Percentiles rank a stretch among this genome's conserved stretches.
phyloP scores from a whole-genome alignment of 2,888 invertebrate species.

The Mythimna vitellina region DNA sequence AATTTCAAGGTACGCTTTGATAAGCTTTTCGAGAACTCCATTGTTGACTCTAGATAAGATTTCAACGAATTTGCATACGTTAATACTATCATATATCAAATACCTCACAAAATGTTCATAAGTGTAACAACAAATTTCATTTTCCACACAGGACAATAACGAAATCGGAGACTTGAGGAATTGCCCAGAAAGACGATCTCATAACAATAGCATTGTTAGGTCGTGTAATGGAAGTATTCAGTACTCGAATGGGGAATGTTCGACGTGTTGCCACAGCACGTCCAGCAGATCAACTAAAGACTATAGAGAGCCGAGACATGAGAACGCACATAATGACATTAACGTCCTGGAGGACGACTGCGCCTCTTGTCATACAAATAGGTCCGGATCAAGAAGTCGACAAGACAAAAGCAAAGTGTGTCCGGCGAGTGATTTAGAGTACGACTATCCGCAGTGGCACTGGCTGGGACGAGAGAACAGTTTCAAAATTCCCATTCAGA shows the following conservation, averaged over 20 bases:
- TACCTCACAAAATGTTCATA: slow-evolving; percentile 62
- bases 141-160: slow-evolving; percentile 85
- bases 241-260: slow-evolving; percentile 88
- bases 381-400: slow-evolving; percentile 87
- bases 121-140: slow-evolving; percentile 70
- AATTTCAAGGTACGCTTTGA: slow-evolving; percentile 88
- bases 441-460: slow-evolving; percentile 89
- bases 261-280: slow-evolving; percentile 88
- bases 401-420: slow-evolving; percentile 89
- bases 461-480: slow-evolving; percentile 89
- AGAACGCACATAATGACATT: slow-evolving; percentile 84
- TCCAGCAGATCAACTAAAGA: slow-evolving; percentile 88
- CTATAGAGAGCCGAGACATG: slow-evolving; percentile 86
- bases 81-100: slow-evolving; percentile 65
- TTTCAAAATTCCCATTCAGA: slow-evolving; percentile 89
- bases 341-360: slow-evolving; percentile 86
- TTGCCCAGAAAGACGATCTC: slow-evolving; percentile 87
- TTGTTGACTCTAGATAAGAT: slow-evolving; percentile 81
- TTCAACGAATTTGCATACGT: slow-evolving; percentile 79
- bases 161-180: slow-evolving; percentile 86
- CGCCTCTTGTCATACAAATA: slow-evolving; percentile 86
- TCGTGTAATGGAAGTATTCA: slow-evolving; percentile 88
- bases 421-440: slow-evolving; percentile 88
- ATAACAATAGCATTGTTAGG: slow-evolving; percentile 89
- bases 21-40: slow-evolving; percentile 79